Base-by-base conservation (phyloP, 2,888 invertebrate genomes). In the Dicyrtomina minuta region DNA sequence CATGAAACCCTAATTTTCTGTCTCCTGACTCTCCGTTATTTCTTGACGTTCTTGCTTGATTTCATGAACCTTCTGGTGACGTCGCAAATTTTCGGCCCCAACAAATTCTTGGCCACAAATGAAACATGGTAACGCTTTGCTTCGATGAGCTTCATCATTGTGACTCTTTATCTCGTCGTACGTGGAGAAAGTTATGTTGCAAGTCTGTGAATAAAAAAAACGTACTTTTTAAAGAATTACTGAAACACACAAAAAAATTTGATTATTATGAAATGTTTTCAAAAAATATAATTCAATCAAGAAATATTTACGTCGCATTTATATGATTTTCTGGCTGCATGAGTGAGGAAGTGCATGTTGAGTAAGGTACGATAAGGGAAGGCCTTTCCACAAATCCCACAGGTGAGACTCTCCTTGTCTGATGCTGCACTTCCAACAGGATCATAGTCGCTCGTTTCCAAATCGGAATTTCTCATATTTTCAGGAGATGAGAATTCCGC, bases 321-420 rank as follows among this genome's bases (percentile, higher is more conserved):
- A 12, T 17, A 58, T 15, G 27, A 22, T 22, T 55, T 53, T 33
- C 22, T 53, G 41, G 49, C 26, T 5, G 39, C 22, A 53, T 68
- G 68, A 2, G 68, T 68, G 27, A 68, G 10, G 20, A 62, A 55
- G 26, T 68, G 68, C 26, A 62, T 41, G 10, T 68, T 68, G n/a
- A 68, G 27, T 17, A 68, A 53, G n/a, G 53, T 46, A 10, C 15
- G 53, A 24, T 68, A 68, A 1, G 53, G 68, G 26, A 68, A 68
- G 13, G 24, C 27, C 44, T 60, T 68, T 15, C 55, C 17, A 39
- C 68, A 68, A 13, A 62, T 27, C n/a, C 41, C 15, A 41, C 68
- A 68, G 2, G 39, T 41, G 6, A 65, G 43, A 26, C 33, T 60
- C 46, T 58, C 43, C 12, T n/a, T 58, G 4, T 39, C 39, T 24